Base-by-base conservation (phyloP, 2,113 vertebrate species). In the Kryptolebias marmoratus region DNA sequence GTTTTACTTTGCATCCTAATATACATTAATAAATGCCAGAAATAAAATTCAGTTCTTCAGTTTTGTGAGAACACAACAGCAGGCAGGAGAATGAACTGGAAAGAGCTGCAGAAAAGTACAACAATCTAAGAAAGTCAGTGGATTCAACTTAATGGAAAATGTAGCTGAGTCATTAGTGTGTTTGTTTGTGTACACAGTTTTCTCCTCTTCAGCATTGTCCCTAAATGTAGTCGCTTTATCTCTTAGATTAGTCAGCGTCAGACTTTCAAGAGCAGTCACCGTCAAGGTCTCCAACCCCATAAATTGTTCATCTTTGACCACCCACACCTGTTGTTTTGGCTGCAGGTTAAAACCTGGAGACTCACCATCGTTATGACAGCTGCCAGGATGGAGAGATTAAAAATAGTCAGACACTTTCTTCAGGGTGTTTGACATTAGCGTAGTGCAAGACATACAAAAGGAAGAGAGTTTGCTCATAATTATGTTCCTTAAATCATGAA, bases 201-300 rank as follows among this genome's bases (percentile, higher is more conserved):
- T 89, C 74, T 71, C 71, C 68, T 75, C 70, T 80, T 77, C 62
- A 64, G 73, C 68, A 68, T 32, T 71, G 48, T 77, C 53, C 0
- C 30, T 54, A 36, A 15, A 32, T 58, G 11, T 64, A 14, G 52
- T 65, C 64, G 11, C 9, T 39, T 71, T 68, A 65, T 71, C 78
- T 66, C 4, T 60, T 16, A 68, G 77, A 79, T 81, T 84, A 85
- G 36, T 88, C 83, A 81, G 80, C 72, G 2, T 27, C 75, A 63
- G 49, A 56, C 63, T 55, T 49, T 18, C 30, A 8, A 18, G 22
- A 79, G 64, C 53, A 63, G 57, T 65, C 44, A 42, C 3, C 15
- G 63, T 7, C 62, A 49, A 2, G 0, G 3, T n/a, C 16, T 53
- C 0, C 0, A 28, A 64, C 30, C 44, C 6, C n/a, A 2, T 60